These are phyloP conservation scores for Trissolcus brochymenae DNA, from an alignment of 2,888 invertebrate species.

Conservation along the genomic window DNA sequence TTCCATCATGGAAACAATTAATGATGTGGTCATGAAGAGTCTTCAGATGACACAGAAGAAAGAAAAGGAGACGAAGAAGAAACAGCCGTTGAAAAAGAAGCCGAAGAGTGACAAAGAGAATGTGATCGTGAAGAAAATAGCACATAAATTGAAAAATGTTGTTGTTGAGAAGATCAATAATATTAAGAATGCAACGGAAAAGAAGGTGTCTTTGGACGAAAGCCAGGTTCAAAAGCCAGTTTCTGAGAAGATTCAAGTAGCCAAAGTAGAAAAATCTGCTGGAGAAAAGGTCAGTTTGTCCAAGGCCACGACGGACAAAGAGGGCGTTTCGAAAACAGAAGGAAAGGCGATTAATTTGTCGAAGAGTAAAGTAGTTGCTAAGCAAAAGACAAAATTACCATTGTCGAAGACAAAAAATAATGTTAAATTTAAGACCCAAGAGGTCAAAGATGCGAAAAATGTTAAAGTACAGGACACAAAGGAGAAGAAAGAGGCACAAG, in stretches of 20 bases:
- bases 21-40: constrained; percentile 72
- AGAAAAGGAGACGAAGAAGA: constrained; percentile 48
- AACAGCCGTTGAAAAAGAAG: constrained; percentile 50
- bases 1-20: constrained; percentile 74
- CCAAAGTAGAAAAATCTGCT: constrained; percentile 20
- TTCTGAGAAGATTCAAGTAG: constrained; percentile 16
- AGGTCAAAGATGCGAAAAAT: constrained; percentile 56
- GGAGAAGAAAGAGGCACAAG: constrained; percentile 20
- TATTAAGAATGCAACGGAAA: constrained; percentile 16
- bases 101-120: constrained; percentile 64
- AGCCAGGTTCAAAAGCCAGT: constrained; percentile 20
- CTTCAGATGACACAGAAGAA: constrained; percentile 71
- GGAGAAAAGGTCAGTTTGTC: constrained; percentile 48
- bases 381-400: constrained; percentile 59
- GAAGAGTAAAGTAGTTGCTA: constrained; percentile 52
- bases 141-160: constrained; percentile 75
- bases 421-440: constrained; percentile 58
- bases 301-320: constrained; percentile 20
- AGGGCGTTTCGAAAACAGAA: constrained; percentile 53
- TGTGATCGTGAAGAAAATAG: constrained; percentile 71
- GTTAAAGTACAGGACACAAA: constrained; percentile 46
- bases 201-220: constrained; percentile 13
- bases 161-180: constrained; percentile 61
- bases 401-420: constrained; percentile 61
- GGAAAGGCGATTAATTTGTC: constrained; percentile 42